Base-by-base conservation (phyloP, 2,888 invertebrate species). In the Thymelicus lineola region DNA sequence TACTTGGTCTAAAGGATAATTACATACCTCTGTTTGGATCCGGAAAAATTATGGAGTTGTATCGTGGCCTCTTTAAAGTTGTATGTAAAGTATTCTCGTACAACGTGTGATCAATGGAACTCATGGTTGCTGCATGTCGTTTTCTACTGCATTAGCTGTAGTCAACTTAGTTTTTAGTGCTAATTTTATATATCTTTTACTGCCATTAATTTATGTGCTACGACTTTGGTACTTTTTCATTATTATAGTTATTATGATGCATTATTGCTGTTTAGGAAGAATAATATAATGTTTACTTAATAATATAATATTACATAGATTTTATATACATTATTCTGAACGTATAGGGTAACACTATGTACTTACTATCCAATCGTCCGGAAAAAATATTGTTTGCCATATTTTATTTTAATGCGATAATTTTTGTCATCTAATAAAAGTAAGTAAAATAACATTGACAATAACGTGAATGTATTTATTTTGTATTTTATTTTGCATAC, bases 131-230 rank as follows among this genome's bases (percentile, higher is more conserved):
- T 12, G 17, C 53, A 10, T 20, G 12, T 53, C 53, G 53, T 53
- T 53, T 53, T 53, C 35, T 28, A 35, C 28, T 7, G 57, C 35
- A n/a, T 57, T 57, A 57, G 57, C 28, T n/a, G 57, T 57, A 57
- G 57, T 35, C 35, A n/a, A 57, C 14, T 0, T 57, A 57, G 57
- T 36, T 35, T 7, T 35, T 35, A 57, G 57, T 57, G 35, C 57
- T 57, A 7, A 14, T 57, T 35, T 57, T 53, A 35, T 36, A 57
- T 36, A 28, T 57, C 7, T 3, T 57, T 35, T 57, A 57, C 57
- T 57, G 57, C 57, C 57, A 57, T 35, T 57, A 57, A 35, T 57
- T 57, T 57, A 57, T 14, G n/a, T 57, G 35, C 7, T 35, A 57
- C 6, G 2, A n/a, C 36, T 57, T 6, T 57, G 10, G n/a, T 53